Evolutionary conservation across 2,888 invertebrate species (phyloP), one percentile per base, ranked within the genome.

Genomic region (Tinea semifulvella): DNA sequence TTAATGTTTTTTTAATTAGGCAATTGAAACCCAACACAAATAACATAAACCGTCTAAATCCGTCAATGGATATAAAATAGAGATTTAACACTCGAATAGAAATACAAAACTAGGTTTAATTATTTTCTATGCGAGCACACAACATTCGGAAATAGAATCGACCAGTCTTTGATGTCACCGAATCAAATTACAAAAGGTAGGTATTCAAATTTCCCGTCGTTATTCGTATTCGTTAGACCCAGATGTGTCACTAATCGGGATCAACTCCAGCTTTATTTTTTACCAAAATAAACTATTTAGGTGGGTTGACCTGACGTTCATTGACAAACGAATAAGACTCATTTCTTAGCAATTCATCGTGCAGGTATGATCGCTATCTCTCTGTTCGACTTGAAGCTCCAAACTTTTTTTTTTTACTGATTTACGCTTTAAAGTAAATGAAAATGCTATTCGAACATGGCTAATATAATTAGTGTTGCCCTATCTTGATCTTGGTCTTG

Each of bases 121-220:
- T 31, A 31, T 31, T 31, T n/a, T 22, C 22, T 22, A 22, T 22
- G 8, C 5, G 22, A 5, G 50, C 53, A 58, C 54, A 54, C 54
- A 58, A 42, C 45, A 40, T 42, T 20, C 50, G 36, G 48, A 31
- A 31, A 31, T 31, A 31, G 31, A 13, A 7, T 14, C 31, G 2
- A 14, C 13, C 13, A 47, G 46, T 57, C 63, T 71, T 72, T 72
- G 72, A 72, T 70, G 69, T 69, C 51, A 60, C 58, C 68, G 72
- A 64, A 65, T 72, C 72, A 62, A 72, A 72, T 72, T 72, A 65
- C 72, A 65, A 68, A 70, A 67, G 64, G n/a, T n/a, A n/a, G n/a
- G 31, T 31, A 31, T 31, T 31, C 31, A 14, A 31, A 31, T 31
- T 31, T 31, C 31, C 31, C 14, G 31, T 31, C 31, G 31, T 7